phyloP scores from a whole-genome alignment of 1,140 invertebrate genomes.

The Chrysoperla carnea region DNA sequence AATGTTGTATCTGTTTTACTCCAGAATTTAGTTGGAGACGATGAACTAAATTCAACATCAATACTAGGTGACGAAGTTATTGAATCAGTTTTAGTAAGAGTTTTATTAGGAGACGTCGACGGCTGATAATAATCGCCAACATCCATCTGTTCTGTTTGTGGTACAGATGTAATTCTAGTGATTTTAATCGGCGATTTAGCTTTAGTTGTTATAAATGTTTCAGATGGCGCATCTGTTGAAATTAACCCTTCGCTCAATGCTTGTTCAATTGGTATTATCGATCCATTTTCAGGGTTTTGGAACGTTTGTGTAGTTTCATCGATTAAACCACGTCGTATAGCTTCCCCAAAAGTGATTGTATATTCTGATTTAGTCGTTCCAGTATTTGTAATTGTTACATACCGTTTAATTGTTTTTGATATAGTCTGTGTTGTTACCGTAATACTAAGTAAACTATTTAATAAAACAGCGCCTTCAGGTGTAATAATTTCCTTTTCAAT shows the following conservation, averaged over 20 bases:
- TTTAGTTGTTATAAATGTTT: slow-evolving; percentile 20
- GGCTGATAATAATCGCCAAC: too few species aligned
- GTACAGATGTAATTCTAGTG: slow-evolving; percentile 7
- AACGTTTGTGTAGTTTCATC: slow-evolving; percentile 63
- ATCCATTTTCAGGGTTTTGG: slow-evolving; percentile 56
- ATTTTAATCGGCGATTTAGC: slow-evolving; percentile 22
- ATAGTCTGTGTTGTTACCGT: slow-evolving; percentile 71
- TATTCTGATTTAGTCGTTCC: slow-evolving; percentile 35
- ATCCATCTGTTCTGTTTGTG: neutral
- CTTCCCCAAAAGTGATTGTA: slow-evolving; percentile 58
- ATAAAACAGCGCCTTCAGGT: slow-evolving; percentile 63
- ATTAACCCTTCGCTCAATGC: slow-evolving; percentile 55
- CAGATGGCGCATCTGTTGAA: slow-evolving; percentile 28
- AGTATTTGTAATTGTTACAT: slow-evolving; percentile 50
- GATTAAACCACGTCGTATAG: slow-evolving; percentile 57
- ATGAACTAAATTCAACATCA: neutral
- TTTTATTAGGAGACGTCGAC: neutral
- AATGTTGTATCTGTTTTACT: neutral
- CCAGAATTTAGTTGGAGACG: neutral
- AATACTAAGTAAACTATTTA: slow-evolving; percentile 68
- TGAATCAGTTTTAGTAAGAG: neutral
- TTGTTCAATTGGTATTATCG: slow-evolving; percentile 61
- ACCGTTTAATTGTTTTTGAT: slow-evolving; percentile 61
- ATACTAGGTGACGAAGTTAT: neutral
- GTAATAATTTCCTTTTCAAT: slow-evolving; percentile 70